Conservation (phyloP, 2,797 vertebrate species). For the Enteromius viviparus region DNA sequence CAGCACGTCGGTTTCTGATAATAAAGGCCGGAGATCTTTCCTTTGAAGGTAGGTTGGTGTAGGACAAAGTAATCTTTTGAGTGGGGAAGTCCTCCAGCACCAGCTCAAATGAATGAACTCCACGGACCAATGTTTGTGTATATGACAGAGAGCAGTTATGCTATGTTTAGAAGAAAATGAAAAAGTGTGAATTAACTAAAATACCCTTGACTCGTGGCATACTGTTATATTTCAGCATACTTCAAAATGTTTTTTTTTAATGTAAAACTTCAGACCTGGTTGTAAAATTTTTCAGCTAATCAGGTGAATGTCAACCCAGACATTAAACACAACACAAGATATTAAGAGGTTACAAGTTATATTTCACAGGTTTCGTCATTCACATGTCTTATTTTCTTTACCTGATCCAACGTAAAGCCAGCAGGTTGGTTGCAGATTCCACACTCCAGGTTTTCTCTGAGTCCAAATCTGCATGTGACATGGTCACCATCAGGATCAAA, state of each 20-base stretch:
- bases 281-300: no score
- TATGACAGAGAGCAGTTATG: conserved; percentile 56
- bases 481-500: conserved; percentile 71
- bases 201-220: neutral
- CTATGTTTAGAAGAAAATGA: conserved; percentile 43
- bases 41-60: conserved; percentile 44
- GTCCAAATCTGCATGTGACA: conserved; percentile 63
- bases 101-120: conserved; percentile 69
- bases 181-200: neutral
- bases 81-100: conserved; percentile 66
- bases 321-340: no score
- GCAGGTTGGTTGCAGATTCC: conserved; percentile 27
- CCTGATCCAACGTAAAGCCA: conserved; percentile 67
- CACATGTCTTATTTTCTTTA: conserved; percentile 41
- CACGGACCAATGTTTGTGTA: neutral
- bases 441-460: neutral
- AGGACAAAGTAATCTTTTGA: conserved; percentile 62
- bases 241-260: no score
- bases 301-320: neutral
- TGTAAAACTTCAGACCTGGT: no score
- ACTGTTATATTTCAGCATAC: no score
- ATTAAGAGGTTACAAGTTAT: no score
- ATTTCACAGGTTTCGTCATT: neutral
- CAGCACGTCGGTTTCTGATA: no score
- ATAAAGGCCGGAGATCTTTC: neutral